Conservation (phyloP, 2,113 vertebrate species). For the Dendrocopos noguchii region DNA sequence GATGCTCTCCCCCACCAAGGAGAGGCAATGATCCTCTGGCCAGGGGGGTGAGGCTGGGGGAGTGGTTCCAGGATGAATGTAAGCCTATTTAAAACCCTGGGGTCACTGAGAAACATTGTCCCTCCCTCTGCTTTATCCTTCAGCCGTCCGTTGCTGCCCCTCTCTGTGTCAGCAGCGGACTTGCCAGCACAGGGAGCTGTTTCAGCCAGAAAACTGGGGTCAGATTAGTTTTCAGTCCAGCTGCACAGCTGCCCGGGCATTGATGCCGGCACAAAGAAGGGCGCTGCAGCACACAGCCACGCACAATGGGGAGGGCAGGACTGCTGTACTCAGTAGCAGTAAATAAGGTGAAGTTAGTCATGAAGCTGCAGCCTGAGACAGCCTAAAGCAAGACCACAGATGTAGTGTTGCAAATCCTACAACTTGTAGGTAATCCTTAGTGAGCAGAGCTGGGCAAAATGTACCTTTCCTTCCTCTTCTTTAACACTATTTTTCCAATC, state of each 20-base stretch:
- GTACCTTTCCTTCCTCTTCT: not conserved
- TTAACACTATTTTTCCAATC: not conserved
- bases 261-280: slow-evolving; percentile 53
- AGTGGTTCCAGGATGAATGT: slow-evolving; percentile 35
- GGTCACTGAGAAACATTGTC: slow-evolving; percentile 13
- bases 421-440: not conserved
- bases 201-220: slow-evolving; percentile 16
- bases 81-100: slow-evolving; percentile 43
- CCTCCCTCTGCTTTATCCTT: slow-evolving; percentile 20
- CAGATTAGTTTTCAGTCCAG: slow-evolving; percentile 58
- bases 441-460: not conserved
- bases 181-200: slow-evolving; percentile 30
- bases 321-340: slow-evolving; percentile 12
- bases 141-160: slow-evolving; percentile 14
- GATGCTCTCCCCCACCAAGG: not conserved
- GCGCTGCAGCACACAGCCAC: not conserved
- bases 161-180: slow-evolving; percentile 8
- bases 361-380: not conserved
- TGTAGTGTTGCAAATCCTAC: not conserved
- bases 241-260: slow-evolving; percentile 37
- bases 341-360: slow-evolving; percentile 28
- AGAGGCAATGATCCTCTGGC: not conserved
- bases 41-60: slow-evolving; percentile 23
- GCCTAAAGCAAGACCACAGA: not conserved
- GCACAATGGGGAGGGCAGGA: not conserved